Evolutionary conservation across 1,140 invertebrate species (phyloP).

Genomic region (Zaprionus vittiger): DNA sequence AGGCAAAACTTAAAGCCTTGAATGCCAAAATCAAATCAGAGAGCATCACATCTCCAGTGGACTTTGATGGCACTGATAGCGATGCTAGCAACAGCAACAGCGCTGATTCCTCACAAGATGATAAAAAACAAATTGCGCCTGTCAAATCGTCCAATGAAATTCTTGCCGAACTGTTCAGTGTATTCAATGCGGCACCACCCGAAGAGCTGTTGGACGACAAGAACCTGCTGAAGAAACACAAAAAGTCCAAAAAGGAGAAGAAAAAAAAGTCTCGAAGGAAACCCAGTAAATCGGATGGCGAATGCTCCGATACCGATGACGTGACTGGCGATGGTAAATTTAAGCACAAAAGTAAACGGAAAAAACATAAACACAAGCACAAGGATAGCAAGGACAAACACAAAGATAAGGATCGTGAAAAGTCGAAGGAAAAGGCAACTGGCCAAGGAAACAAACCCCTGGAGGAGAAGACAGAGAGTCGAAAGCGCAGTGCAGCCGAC

Average conservation of each 20-base stretch:
- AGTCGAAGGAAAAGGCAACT: conserved; percentile 21
- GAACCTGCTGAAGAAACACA: conserved; percentile 85
- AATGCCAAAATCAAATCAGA: conserved; percentile 59
- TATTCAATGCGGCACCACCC: conserved; percentile 86
- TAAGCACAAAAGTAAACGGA: conserved; percentile 83
- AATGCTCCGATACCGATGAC: conserved; percentile 85
- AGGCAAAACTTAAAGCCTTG: conserved; percentile 60
- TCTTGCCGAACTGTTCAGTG: conserved; percentile 90
- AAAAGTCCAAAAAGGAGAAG: conserved; percentile 85
- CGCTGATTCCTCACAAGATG: conserved; percentile 48
- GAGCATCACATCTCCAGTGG: conserved; percentile 5
- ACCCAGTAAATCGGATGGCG: conserved; percentile 85
- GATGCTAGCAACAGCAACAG: conserved; percentile 35
- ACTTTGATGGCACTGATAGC: conserved; percentile 10
- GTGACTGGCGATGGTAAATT: conserved; percentile 75
- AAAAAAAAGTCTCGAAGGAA: conserved; percentile 85
- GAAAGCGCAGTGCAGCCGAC: conserved; percentile 33
- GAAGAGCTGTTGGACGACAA: conserved; percentile 81
- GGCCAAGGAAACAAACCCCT: conserved; percentile 18
- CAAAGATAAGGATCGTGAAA: conserved; percentile 51
- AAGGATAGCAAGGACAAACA: conserved; percentile 40
- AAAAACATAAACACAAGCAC: conserved; percentile 53
- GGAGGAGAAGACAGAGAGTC: conserved; percentile 49
- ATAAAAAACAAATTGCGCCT: conserved; percentile 84
- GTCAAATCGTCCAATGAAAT: conserved; percentile 91